Evolutionary conservation across 2,888 invertebrate species (phyloP).

Genomic region (Dasysyrphus tricinctus): DNA sequence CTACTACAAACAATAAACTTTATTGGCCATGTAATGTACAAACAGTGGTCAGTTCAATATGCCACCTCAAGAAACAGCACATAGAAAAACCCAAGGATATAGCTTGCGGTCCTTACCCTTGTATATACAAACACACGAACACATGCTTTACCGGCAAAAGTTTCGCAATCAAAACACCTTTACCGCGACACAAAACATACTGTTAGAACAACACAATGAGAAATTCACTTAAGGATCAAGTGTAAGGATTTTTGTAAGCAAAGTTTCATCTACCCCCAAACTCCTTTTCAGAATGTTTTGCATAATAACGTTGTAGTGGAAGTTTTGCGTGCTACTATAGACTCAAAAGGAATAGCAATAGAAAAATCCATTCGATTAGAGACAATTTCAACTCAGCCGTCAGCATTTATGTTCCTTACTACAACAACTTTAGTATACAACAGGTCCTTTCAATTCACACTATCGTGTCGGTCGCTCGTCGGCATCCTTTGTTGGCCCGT

Average conservation of each 20-base stretch:
- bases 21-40: constrained; percentile 20
- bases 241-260: constrained; percentile 68
- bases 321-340: constrained; percentile 60
- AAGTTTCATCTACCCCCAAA: neutral
- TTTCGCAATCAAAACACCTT: constrained; percentile 66
- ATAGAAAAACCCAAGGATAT: constrained; percentile 25
- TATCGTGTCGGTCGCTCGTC: constrained; percentile 11
- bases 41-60: constrained; percentile 49
- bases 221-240: constrained; percentile 73
- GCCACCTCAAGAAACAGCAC: constrained; percentile 23
- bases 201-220: constrained; percentile 57
- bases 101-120: constrained; percentile 47
- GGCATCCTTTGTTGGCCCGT: constrained; percentile 51
- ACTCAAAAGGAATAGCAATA: constrained; percentile 39
- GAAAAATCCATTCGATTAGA: constrained; percentile 48
- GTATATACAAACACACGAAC: neutral
- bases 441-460: constrained; percentile 63
- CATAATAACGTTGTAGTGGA: constrained; percentile 65
- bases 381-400: constrained; percentile 46
- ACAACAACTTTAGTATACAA: constrained; percentile 48
- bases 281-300: constrained; percentile 39
- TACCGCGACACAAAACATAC: constrained; percentile 71
- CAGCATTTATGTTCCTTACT: constrained; percentile 17
- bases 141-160: constrained; percentile 59
- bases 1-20: neutral